These are phyloP conservation scores for Campylorhamphus procurvoides DNA, from an alignment of 2,113 vertebrate species.

Conservation along the genomic window DNA sequence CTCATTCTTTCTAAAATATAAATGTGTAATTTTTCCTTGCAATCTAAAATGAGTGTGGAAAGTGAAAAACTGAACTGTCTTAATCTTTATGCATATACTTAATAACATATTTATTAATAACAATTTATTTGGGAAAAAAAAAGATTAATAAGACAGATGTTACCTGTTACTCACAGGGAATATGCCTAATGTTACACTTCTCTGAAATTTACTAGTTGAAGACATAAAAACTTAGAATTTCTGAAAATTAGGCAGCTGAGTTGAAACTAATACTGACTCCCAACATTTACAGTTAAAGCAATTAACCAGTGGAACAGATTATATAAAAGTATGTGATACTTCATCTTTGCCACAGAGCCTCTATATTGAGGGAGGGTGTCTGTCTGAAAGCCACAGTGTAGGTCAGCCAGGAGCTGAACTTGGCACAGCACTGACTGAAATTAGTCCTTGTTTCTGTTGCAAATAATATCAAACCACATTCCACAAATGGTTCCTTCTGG, in stretches of 20 bases:
- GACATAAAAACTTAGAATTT: not conserved
- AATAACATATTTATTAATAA: not conserved
- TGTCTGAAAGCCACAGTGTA: not conserved
- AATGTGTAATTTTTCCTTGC: not conserved
- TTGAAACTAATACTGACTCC: not conserved
- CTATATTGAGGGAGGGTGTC: not conserved
- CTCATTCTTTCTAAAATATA: not conserved
- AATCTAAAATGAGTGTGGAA: not conserved
- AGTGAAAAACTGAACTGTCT: not conserved
- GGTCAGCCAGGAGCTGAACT: not conserved
- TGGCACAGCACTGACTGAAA: not conserved
- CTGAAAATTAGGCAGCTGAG: not conserved
- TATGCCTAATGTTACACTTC: fast-evolving
- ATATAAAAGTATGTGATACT: not conserved
- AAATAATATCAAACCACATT: not conserved
- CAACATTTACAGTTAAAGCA: not conserved
- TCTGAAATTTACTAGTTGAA: not conserved
- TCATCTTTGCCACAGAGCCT: not conserved
- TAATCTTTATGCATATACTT: not conserved
- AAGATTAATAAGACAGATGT: not conserved
- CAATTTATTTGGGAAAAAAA: not conserved
- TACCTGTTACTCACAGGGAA: not conserved
- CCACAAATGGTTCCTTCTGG: not conserved
- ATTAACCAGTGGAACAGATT: not conserved
- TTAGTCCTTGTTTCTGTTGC: not conserved